Base-by-base conservation (phyloP, 2,888 invertebrate species). In the Campopleginae sp. region DNA sequence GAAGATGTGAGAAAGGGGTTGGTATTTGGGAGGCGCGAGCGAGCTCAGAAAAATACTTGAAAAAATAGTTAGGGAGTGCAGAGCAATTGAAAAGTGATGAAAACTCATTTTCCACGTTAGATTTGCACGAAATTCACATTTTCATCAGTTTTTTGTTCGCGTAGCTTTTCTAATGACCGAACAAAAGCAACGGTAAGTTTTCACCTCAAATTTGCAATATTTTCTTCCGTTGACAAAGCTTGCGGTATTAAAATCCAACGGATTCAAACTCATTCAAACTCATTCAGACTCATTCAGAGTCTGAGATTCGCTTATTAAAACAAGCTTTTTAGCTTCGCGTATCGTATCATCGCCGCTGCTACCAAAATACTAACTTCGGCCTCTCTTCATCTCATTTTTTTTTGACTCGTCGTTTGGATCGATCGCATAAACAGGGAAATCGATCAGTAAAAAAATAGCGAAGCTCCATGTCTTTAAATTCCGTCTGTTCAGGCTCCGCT, bases 401-500 rank as follows among this genome's bases (percentile, higher is more conserved):
- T n/a, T 33, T 19, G 12, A 44, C 2, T 44, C 23, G 7, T 14
- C 19, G 17, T 66, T 23, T 0, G 19, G 1, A 14, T 7, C 44
- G 42, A 48, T 8, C 3, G 7, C 0, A 23, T 17, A 48, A 5
- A 48, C 31, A 70, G 31, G n/a, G n/a, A 27, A 31, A 12, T n/a
- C 1, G 0, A 46, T 2, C 38, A n/a, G 33, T 44, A n/a, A 12
- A n/a, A 12, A 17, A 1, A 51, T 33, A 19, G 66, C 27, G 8
- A 14, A 27, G 14, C 14, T 58, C 27, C 27, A 58, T 2, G 33
- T 33, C 5, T 33, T 33, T 33, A 33, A 33, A 33, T 58, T 58
- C 14, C 83, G 80, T 88, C 80, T 89, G 88, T 90, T 81, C 89
- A 93, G 93, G 89, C 88, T 92, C 70, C 92, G 92, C 44, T 88